These are phyloP conservation scores for Caenorhabditis tropicalis DNA, from an alignment of 1,140 invertebrate species.

Conservation along the genomic window DNA sequence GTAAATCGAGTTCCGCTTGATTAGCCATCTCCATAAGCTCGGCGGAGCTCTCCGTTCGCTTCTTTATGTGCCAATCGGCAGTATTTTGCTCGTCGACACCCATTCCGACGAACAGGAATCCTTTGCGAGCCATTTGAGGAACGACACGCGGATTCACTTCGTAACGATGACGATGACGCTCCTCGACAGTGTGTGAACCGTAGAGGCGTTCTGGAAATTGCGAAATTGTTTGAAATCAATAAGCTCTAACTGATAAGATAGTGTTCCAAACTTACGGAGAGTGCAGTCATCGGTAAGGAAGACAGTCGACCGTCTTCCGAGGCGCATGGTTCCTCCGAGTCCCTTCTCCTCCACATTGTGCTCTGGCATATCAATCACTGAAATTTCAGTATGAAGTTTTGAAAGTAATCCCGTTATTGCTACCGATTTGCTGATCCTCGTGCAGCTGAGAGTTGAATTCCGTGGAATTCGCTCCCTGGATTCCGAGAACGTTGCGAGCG, in stretches of 20 bases:
- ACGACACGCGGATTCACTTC: slow-evolving; percentile 85
- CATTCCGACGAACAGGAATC: slow-evolving; percentile 88
- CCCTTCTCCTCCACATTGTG: slow-evolving; percentile 81
- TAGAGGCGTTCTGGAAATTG: slow-evolving; percentile 58
- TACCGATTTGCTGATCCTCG: slow-evolving; percentile 50
- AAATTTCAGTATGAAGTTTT: not conserved
- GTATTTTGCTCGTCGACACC: slow-evolving; percentile 73
- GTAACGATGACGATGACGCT: slow-evolving; percentile 91
- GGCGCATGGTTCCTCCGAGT: slow-evolving; percentile 96
- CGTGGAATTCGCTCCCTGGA: slow-evolving; percentile 84
- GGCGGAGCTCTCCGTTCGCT: slow-evolving; percentile 63
- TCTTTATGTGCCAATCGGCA: not conserved
- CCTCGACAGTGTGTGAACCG: slow-evolving; percentile 80
- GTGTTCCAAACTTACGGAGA: slow-evolving; percentile 56
- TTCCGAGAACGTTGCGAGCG: slow-evolving; percentile 83
- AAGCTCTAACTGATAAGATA: slow-evolving; percentile 3
- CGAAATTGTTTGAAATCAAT: too few species aligned
- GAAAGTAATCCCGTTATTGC: not conserved
- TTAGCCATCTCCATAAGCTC: slow-evolving; percentile 61
- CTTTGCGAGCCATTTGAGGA: slow-evolving; percentile 80
- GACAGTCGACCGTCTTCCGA: slow-evolving; percentile 87
- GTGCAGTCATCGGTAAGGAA: slow-evolving; percentile 76
- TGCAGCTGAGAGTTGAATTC: slow-evolving; percentile 80
- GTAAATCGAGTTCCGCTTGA: slow-evolving; percentile 51
- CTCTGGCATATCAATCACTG: slow-evolving; percentile 97